These are phyloP conservation scores for Meteorus sp. DNA, from an alignment of 1,140 invertebrate species.

Conservation along the genomic window DNA sequence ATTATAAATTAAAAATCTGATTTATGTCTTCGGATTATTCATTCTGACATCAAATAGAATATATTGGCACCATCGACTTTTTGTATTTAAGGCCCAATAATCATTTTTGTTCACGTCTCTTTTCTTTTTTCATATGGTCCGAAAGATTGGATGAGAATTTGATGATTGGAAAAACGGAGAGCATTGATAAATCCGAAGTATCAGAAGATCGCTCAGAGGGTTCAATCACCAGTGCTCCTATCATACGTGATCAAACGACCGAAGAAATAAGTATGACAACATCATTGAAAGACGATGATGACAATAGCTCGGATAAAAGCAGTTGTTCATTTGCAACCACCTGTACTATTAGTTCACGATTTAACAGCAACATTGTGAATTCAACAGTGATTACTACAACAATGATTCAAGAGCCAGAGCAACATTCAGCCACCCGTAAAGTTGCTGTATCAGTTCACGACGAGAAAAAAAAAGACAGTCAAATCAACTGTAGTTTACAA, in stretches of 20 bases:
- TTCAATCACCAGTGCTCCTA: background rate
- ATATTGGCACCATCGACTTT: too few relatives aligned
- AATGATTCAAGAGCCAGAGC: conserved; percentile 27
- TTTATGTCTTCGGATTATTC: background rate
- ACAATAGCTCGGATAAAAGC: conserved; percentile 44
- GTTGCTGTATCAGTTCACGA: conserved; percentile 51
- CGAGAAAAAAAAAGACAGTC: conserved; percentile 30
- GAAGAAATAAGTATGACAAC: conserved; percentile 1
- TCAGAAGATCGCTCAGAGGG: background rate
- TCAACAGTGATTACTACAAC: too few relatives aligned
- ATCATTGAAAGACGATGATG: conserved; percentile 30
- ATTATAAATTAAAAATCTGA: conserved; percentile 2
- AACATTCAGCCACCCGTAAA: conserved; percentile 19
- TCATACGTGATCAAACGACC: background rate
- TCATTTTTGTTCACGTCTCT: too few relatives aligned
- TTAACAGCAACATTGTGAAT: conserved; percentile 1
- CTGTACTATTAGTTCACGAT: conserved; percentile 28
- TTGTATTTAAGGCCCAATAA: too few relatives aligned
- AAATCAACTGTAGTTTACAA: background rate
- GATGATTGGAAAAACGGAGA: conserved; percentile 36
- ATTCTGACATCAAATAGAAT: background rate
- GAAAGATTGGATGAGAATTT: conserved; percentile 66
- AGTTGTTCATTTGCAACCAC: conserved; percentile 36
- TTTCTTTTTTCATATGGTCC: too few relatives aligned
- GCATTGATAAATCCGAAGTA: background rate